Evolutionary conservation across 2,888 invertebrate genomes (phyloP), one percentile per base, ranked within the genome.

Genomic region (Microdon myrmicae): DNA sequence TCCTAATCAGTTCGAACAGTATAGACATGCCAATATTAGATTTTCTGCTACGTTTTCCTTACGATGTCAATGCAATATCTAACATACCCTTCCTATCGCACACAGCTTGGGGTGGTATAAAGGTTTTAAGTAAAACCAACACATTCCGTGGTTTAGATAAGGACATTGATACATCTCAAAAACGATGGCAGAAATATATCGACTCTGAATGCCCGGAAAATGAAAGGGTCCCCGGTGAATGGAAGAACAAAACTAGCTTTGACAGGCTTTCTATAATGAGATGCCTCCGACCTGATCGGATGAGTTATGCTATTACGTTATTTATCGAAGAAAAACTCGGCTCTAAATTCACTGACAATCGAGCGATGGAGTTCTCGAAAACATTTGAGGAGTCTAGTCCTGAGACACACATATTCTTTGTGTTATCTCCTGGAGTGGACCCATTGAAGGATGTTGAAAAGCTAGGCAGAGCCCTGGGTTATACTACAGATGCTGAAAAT

Each of bases 161-260:
- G 68, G 96, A 96, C 75, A 90, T 96, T 67, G 95, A 94, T 79
- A 91, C 92, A 0, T 93, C 94, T 0, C 86, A 88, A 1, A 96
- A 95, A 32, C 85, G 95, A 48, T 97, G 96, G 96, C 89, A 90
- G 72, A 94, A 93, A 75, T 93, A 94, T 72, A 88, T 92, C 0
- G 95, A 96, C 71, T 90, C 92, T 12, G 96, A 96, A 75, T 89
- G 88, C 59, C 96, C 96, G 0, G 96, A 97, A 78, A 88, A 90
- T 71, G 96, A 96, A 77, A 94, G 93, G 76, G 85, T 96, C 69
- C 96, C 96, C 0, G 94, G 94, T 55, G 96, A 96, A 74, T 97
- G 96, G 96, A 96, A 96, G 77, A 90, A 90, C 72, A 96, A 94
- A 77, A 83, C 87, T 0, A 82, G 91, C 0, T 79, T 96, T 32